phyloP scores from a whole-genome alignment of 2,113 vertebrate species.

The Peromyscus californicus region DNA sequence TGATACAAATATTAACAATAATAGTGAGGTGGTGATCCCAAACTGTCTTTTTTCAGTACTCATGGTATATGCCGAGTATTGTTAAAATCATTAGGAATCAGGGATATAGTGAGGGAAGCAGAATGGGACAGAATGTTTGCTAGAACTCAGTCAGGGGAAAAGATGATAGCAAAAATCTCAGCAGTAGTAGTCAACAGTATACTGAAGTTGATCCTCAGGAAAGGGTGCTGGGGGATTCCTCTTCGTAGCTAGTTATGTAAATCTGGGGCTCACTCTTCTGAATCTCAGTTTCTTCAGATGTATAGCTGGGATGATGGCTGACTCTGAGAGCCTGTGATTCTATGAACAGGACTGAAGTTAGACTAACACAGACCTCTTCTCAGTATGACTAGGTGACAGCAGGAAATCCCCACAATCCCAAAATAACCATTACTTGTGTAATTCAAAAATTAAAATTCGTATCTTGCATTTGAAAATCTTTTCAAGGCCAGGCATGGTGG shows the following conservation, averaged over 20 bases:
- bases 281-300: constrained; percentile 22
- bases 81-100: not conserved
- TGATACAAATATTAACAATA: not conserved
- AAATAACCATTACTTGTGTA: constrained; percentile 59
- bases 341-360: not conserved
- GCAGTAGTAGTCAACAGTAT: not conserved
- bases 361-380: constrained; percentile 24
- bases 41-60: not conserved
- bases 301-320: not conserved
- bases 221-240: not conserved
- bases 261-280: not conserved
- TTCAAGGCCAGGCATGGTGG: not conserved
- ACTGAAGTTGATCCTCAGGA: not conserved
- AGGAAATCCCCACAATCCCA: constrained; percentile 43
- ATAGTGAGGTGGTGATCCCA: constrained; percentile 9
- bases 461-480: constrained; percentile 23
- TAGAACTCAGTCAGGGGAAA: not conserved
- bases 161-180: not conserved
- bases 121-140: not conserved
- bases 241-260: not conserved
- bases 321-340: not conserved
- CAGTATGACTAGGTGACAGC: constrained; percentile 24
- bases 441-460: constrained; percentile 40
- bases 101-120: not conserved
- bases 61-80: not conserved